Evolutionary conservation across 1,140 invertebrate genomes (phyloP).

Genomic region (Drosophila ercepeae): DNA sequence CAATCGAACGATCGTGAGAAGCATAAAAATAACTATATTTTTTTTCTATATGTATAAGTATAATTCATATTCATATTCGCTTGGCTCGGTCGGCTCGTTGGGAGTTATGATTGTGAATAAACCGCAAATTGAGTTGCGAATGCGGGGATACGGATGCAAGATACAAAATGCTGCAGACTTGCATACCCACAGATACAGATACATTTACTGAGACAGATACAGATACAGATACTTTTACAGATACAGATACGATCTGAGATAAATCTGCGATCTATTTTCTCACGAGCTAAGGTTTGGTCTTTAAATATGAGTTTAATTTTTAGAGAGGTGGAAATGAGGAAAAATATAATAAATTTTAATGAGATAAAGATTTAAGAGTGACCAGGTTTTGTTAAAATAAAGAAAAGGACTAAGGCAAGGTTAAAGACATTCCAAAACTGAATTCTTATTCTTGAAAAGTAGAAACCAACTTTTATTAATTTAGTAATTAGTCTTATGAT

Average conservation of each 20-base stretch:
- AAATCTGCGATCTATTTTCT: slow-evolving; percentile 43
- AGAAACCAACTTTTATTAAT: too few relatives aligned
- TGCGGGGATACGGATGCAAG: slow-evolving; percentile 12
- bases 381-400: not conserved
- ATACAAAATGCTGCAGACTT: not conserved
- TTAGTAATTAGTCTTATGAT: too few relatives aligned
- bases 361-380: not conserved
- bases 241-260: slow-evolving; percentile 55
- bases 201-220: too few relatives aligned
- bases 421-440: too few relatives aligned
- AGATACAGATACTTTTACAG: slow-evolving; percentile 2
- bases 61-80: slow-evolving; percentile 28
- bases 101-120: slow-evolving; percentile 63
- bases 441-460: too few relatives aligned
- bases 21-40: slow-evolving; percentile 18
- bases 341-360: too few relatives aligned
- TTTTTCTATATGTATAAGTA: slow-evolving; percentile 10
- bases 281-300: slow-evolving; percentile 19
- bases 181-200: slow-evolving; percentile 4
- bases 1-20: slow-evolving; percentile 60
- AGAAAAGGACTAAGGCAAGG: not conserved
- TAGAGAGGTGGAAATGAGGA: not conserved
- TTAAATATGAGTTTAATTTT: not conserved
- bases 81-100: slow-evolving; percentile 21
- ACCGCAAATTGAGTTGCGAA: slow-evolving; percentile 66